Conservation (phyloP, 2,888 invertebrate genomes). For the Gerris lacustris region DNA sequence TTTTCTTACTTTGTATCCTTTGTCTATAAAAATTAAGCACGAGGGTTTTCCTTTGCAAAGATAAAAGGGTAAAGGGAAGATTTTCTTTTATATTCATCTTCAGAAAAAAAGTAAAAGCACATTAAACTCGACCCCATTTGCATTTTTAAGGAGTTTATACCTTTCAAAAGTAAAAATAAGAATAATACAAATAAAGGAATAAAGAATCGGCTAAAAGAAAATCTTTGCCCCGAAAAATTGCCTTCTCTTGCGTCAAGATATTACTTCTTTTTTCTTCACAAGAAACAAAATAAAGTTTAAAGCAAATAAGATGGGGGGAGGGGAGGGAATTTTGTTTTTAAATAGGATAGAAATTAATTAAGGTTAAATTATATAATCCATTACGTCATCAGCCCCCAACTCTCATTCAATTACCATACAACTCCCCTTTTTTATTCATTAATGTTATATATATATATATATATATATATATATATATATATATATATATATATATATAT, state of each 20-base stretch:
- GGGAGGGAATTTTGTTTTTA: too few species aligned
- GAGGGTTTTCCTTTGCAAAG: not conserved
- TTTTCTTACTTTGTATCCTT: not conserved
- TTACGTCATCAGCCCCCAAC: too few species aligned
- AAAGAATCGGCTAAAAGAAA: not conserved
- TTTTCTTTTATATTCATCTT: not conserved
- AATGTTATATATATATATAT: too few species aligned
- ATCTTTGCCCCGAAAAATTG: not conserved
- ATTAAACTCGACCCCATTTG: not conserved
- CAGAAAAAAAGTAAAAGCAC: not conserved
- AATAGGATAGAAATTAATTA: too few species aligned
- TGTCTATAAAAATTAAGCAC: not conserved
- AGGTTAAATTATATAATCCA: too few species aligned
- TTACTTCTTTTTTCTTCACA: not conserved
- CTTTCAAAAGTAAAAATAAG: not conserved
- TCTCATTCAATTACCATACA: too few species aligned
- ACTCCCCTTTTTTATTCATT: too few species aligned
- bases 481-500: too few species aligned
- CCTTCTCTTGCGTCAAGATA: not conserved
- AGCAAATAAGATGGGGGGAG: not conserved
- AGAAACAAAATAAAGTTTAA: not conserved
- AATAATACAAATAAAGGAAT: not conserved
- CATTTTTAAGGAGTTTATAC: conserved; percentile 3
- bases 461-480: too few species aligned
- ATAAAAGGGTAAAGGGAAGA: too few species aligned